These are phyloP conservation scores for Xanthorhoe spadicearia DNA, from an alignment of 2,888 invertebrate genomes.

Conservation along the genomic window DNA sequence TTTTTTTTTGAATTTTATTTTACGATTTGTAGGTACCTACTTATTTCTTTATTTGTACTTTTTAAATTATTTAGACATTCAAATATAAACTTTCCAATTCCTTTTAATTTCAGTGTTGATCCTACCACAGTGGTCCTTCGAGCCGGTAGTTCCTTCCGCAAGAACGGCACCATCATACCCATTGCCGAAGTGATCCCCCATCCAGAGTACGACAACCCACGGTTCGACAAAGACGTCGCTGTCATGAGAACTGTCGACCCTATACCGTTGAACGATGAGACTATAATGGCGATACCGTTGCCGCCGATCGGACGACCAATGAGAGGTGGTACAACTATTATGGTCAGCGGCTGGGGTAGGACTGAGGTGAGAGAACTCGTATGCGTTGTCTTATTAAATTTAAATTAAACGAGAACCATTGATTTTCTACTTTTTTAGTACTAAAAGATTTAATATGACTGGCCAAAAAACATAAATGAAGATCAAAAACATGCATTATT, in stretches of 20 bases:
- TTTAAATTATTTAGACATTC: not conserved
- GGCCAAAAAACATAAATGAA: too few species aligned
- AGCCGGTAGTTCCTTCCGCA: constrained; percentile 74
- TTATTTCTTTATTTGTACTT: too few species aligned
- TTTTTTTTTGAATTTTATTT: too few species aligned
- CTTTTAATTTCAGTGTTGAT: constrained; percentile 61
- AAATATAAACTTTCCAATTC: not conserved
- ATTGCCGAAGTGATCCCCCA: constrained; percentile 72
- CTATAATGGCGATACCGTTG: constrained; percentile 62
- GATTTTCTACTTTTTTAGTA: not conserved
- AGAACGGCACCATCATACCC: constrained; percentile 73
- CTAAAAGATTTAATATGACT: not conserved
- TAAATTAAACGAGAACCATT: too few species aligned
- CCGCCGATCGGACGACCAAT: constrained; percentile 54
- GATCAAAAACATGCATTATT: too few species aligned
- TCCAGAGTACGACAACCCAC: constrained; percentile 67
- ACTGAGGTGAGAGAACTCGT: constrained; percentile 54
- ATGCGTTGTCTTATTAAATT: too few species aligned
- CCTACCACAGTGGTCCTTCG: constrained; percentile 70
- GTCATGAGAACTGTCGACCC: constrained; percentile 71
- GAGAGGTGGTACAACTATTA: constrained; percentile 53
- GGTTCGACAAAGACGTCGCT: constrained; percentile 75
- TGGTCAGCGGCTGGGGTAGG: constrained; percentile 77
- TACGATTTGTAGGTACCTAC: too few species aligned
- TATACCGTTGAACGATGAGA: constrained; percentile 59